These are phyloP conservation scores for Acanthosepion esculentum DNA, from an alignment of 2,888 invertebrate species.

Conservation along the genomic window DNA sequence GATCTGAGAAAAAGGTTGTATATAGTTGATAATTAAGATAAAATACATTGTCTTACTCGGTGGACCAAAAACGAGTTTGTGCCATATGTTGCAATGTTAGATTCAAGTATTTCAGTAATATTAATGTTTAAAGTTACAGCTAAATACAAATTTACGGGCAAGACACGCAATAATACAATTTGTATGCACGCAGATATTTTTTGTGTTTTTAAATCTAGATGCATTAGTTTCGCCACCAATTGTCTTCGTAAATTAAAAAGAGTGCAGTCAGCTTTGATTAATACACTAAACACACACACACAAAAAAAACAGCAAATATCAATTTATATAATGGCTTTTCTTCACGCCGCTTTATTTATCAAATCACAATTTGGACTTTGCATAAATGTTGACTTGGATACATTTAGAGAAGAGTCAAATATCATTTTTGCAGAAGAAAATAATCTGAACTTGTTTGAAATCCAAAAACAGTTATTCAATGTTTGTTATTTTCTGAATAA, in stretches of 20 bases:
- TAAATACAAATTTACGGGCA: background rate
- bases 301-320: background rate
- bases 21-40: too few species aligned
- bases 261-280: background rate
- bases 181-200: background rate
- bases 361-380: background rate
- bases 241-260: background rate
- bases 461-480: too few species aligned
- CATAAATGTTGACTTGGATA: background rate
- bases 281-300: background rate
- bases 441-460: too few species aligned
- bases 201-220: background rate
- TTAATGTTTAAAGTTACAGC: background rate
- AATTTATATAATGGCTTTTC: background rate
- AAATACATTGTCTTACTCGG: too few species aligned
- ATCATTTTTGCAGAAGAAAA: too few species aligned
- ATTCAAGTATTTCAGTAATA: background rate
- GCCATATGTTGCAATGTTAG: too few species aligned
- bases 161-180: background rate
- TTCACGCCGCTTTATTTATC: background rate
- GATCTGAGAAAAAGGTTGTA: too few species aligned
- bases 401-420: background rate
- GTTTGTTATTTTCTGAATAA: too few species aligned
- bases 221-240: background rate
- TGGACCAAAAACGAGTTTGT: too few species aligned